Evolutionary conservation across 2,113 vertebrate genomes (phyloP).

Genomic region (Ceuthmochares aereus): DNA sequence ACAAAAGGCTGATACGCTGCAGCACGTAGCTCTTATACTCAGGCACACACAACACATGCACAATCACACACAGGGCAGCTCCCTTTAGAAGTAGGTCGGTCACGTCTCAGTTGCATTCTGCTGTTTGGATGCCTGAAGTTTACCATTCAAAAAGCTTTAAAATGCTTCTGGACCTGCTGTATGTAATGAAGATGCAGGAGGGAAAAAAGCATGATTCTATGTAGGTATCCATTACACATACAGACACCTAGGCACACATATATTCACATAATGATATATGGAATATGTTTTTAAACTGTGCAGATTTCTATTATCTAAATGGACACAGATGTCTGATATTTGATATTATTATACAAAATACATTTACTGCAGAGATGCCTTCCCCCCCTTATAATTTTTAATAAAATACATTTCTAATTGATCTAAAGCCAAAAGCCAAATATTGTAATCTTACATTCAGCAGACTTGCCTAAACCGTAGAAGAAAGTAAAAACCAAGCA

Average conservation of each 20-base stretch:
- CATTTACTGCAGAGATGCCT: background rate
- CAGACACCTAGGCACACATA: rapidly evolving
- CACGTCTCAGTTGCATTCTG: conserved; percentile 70
- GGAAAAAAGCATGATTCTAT: background rate
- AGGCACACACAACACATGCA: background rate
- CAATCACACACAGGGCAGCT: conserved; percentile 69
- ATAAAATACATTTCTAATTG: background rate
- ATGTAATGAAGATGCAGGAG: background rate
- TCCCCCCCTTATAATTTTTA: background rate
- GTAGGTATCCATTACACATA: background rate
- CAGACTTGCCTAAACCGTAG: background rate
- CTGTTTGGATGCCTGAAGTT: conserved; percentile 68
- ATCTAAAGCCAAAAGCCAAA: background rate
- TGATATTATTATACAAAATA: background rate
- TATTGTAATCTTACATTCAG: background rate
- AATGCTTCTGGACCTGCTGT: background rate
- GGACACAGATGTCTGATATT: background rate
- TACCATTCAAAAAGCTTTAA: conserved; percentile 26
- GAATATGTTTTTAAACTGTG: background rate
- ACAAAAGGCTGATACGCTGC: conserved; percentile 89
- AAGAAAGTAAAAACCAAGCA: background rate
- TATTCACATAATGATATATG: background rate
- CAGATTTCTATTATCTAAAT: background rate
- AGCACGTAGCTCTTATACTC: conserved; percentile 79
- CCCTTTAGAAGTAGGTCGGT: conserved; percentile 67